phyloP scores from a whole-genome alignment of 2,888 invertebrate genomes.

The Urechis unicinctus region DNA sequence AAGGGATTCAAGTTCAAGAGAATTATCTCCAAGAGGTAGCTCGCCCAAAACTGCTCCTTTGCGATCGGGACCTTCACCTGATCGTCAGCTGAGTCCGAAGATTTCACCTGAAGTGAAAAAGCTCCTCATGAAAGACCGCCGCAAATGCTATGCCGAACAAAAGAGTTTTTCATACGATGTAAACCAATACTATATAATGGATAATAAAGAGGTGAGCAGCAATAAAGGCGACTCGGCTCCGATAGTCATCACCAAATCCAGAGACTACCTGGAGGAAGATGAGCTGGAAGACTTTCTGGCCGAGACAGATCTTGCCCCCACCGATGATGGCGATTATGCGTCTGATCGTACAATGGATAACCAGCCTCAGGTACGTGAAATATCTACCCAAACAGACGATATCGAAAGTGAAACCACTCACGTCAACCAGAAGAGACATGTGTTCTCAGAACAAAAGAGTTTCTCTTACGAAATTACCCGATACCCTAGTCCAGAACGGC shows the following conservation, averaged over 20 bases:
- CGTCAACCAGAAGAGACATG: background rate
- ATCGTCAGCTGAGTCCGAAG: too few species aligned
- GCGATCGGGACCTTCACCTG: background rate
- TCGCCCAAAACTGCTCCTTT: background rate
- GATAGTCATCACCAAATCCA: background rate
- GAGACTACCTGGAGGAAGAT: slow-evolving; percentile 8
- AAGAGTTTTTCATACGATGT: slow-evolving; percentile 14
- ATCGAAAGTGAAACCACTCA: background rate
- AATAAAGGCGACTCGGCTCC: background rate
- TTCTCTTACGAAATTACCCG: slow-evolving; percentile 15
- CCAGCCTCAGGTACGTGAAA: background rate
- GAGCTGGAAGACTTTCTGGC: slow-evolving; percentile 4
- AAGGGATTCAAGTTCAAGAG: background rate
- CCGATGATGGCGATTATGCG: background rate
- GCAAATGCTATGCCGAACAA: slow-evolving; percentile 9
- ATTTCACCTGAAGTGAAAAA: too few species aligned
- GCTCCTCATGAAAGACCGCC: background rate
- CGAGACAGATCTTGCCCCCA: background rate
- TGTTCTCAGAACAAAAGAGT: slow-evolving; percentile 18
- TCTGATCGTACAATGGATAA: background rate
- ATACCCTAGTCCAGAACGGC: background rate
- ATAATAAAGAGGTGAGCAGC: background rate
- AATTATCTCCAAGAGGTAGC: background rate
- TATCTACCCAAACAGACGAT: background rate
- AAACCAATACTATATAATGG: slow-evolving; percentile 2